These are phyloP conservation scores for Gymnocephalus cernua DNA, from an alignment of 2,113 vertebrate genomes.

Conservation along the genomic window DNA sequence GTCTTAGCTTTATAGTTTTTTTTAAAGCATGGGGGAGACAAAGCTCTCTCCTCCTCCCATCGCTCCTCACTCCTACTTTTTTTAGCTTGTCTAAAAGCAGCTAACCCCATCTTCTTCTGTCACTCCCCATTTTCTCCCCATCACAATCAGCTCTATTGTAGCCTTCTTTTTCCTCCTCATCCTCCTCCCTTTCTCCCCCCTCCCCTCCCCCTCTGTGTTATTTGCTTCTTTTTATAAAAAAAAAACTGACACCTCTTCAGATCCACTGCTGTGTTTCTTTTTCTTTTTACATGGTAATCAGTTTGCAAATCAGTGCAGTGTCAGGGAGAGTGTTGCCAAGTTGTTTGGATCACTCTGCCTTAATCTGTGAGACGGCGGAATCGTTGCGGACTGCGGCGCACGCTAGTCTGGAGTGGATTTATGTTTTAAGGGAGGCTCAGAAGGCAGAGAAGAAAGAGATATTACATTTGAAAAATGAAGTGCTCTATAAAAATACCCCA, in stretches of 20 bases:
- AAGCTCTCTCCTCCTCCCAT: background rate
- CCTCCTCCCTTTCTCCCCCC: background rate
- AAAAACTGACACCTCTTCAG: slow-evolving; percentile 54
- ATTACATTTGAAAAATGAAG: slow-evolving; percentile 75
- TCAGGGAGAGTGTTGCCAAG: slow-evolving; percentile 76
- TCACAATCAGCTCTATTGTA: slow-evolving; percentile 65
- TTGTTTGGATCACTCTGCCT: slow-evolving; percentile 80
- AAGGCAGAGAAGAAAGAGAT: slow-evolving; percentile 72
- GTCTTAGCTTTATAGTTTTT: background rate
- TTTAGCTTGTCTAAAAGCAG: slow-evolving; percentile 34
- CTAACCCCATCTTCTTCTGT: slow-evolving; percentile 40
- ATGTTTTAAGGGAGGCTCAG: slow-evolving; percentile 73
- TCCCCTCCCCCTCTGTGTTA: slow-evolving; percentile 26
- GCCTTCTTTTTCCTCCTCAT: background rate
- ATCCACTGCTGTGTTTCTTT: slow-evolving; percentile 43
- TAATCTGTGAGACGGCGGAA: slow-evolving; percentile 78
- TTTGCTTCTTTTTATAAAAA: slow-evolving; percentile 24
- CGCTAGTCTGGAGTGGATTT: slow-evolving; percentile 77
- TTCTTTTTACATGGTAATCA: slow-evolving; percentile 76
- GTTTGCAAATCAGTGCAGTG: slow-evolving; percentile 83
- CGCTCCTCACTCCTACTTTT: no score
- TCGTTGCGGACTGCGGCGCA: slow-evolving; percentile 65
- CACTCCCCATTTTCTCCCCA: slow-evolving; percentile 32
- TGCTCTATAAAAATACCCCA: slow-evolving; percentile 66
- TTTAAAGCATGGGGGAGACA: background rate